phyloP scores from a whole-genome alignment of 2,113 vertebrate genomes.

The Gallinago jamesoni region DNA sequence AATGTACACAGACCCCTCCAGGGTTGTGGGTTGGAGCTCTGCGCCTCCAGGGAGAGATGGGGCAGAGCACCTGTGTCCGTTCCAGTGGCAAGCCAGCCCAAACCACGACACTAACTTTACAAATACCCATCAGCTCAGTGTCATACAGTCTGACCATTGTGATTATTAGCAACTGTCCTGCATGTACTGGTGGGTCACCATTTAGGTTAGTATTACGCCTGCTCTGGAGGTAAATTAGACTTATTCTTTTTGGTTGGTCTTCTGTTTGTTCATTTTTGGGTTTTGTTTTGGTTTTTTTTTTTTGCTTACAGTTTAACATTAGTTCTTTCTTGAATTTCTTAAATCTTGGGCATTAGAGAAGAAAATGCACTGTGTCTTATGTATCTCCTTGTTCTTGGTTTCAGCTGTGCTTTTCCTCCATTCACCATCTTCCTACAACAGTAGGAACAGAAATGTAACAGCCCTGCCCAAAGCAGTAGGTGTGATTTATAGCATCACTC shows the following conservation, averaged over 20 bases:
- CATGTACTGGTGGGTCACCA: not conserved
- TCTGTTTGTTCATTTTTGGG: not conserved
- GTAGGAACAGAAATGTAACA: not conserved
- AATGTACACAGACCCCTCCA: not conserved
- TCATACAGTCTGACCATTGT: not conserved
- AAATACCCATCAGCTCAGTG: not conserved
- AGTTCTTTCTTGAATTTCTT: not conserved
- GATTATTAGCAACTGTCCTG: not conserved
- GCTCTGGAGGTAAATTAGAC: not conserved
- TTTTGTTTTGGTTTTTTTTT: not conserved
- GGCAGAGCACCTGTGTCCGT: not conserved
- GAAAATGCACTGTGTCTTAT: not conserved
- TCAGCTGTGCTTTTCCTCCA: not conserved
- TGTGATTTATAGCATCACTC: constrained; percentile 41
- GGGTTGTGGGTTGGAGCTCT: not conserved
- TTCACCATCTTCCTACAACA: not conserved
- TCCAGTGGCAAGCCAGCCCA: not conserved
- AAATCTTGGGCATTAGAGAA: not conserved
- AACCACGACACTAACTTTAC: not conserved
- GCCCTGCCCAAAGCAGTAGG: not conserved
- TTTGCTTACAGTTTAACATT: not conserved
- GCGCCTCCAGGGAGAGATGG: not conserved
- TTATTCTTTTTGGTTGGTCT: not conserved
- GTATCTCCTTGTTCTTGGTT: not conserved
- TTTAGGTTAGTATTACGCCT: not conserved